These are phyloP conservation scores for Tipula confusa DNA, from an alignment of 2,888 invertebrate species.

Conservation along the genomic window DNA sequence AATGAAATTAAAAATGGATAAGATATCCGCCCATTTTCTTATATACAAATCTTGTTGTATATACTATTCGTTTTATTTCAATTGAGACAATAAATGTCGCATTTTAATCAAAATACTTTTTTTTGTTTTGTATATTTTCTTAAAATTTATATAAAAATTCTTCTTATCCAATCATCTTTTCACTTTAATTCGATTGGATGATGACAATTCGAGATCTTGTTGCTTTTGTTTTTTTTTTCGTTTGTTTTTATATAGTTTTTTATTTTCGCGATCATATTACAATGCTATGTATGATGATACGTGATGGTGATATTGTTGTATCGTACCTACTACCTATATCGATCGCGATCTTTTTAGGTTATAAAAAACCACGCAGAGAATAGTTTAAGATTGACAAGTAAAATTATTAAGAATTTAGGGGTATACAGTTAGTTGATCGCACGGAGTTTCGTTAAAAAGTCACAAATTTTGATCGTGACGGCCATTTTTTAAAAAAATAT, in stretches of 20 bases:
- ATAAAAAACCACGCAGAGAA: too few relatives aligned
- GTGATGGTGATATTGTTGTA: too few relatives aligned
- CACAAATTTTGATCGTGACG: not conserved
- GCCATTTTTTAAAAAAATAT: not conserved
- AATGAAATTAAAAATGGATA: not conserved
- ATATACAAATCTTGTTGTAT: not conserved
- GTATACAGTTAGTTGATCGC: not conserved
- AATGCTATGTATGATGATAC: not conserved
- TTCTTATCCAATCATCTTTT: conserved; percentile 14
- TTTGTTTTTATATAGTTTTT: conserved; percentile 8
- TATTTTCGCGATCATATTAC: not conserved
- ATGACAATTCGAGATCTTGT: not conserved
- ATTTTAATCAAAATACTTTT: conserved; percentile 25
- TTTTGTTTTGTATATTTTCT: not conserved
- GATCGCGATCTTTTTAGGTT: not conserved
- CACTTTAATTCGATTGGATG: conserved; percentile 9
- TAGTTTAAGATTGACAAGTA: not conserved
- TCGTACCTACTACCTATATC: too few relatives aligned
- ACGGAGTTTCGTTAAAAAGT: not conserved
- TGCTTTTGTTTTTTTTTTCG: too few relatives aligned
- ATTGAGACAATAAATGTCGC: conserved; percentile 25
- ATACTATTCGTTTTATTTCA: not conserved
- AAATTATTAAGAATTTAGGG: not conserved
- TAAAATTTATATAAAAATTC: not conserved
- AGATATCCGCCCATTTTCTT: not conserved